phyloP scores from a whole-genome alignment of 2,888 invertebrate species.

The Amorpha juglandis region DNA sequence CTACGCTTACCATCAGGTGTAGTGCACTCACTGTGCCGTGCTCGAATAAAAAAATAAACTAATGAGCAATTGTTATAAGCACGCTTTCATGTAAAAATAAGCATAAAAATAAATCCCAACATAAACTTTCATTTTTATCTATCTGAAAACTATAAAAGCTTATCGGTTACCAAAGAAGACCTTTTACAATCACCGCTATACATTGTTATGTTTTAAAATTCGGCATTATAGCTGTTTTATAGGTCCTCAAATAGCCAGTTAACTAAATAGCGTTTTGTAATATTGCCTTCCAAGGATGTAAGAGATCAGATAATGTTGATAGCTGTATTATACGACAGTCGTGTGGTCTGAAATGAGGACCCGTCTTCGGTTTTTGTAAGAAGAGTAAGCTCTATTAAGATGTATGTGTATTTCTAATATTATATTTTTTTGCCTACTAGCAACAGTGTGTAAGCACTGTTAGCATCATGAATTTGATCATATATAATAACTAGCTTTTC shows the following conservation, averaged over 20 bases:
- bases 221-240: conserved; percentile 23
- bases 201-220: conserved; percentile 8
- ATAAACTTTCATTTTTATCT: conserved; percentile 28
- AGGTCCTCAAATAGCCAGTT: background rate
- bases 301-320: too few relatives aligned
- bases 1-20: too few relatives aligned
- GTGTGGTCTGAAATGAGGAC: too few relatives aligned
- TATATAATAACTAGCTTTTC: too few relatives aligned
- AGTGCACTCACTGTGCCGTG: too few relatives aligned
- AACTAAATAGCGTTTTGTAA: conserved; percentile 3
- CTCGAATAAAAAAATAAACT: too few relatives aligned
- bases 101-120: background rate
- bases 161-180: conserved; percentile 31
- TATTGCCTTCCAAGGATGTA: conserved; percentile 4
- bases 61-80: background rate
- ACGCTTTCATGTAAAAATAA: background rate
- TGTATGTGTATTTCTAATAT: too few relatives aligned
- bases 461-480: too few relatives aligned
- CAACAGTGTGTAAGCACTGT: too few relatives aligned
- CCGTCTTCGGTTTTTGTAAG: too few relatives aligned
- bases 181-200: conserved; percentile 31
- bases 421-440: too few relatives aligned
- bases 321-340: background rate
- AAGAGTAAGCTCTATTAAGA: too few relatives aligned
- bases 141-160: conserved; percentile 28